Evolutionary conservation across 2,113 vertebrate genomes (phyloP).

Genomic region (Taurulus bubalis): DNA sequence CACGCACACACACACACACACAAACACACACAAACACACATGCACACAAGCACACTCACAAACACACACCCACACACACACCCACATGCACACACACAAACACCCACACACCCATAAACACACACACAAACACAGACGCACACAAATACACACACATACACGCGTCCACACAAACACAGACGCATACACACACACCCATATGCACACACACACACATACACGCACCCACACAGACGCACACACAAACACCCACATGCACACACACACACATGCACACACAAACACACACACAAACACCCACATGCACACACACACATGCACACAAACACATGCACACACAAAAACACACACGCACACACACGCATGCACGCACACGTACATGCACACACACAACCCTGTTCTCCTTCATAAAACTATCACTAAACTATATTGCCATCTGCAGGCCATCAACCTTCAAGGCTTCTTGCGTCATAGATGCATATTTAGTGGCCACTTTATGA

Average conservation of each 20-base stretch:
- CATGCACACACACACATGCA: neutral
- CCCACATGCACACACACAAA: neutral
- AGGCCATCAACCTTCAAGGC: slow-evolving; percentile 7
- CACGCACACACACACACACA: neutral
- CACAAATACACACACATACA: neutral
- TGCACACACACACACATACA: neutral
- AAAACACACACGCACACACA: neutral
- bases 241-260: no score
- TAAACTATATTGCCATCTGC: slow-evolving; percentile 49
- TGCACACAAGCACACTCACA: neutral
- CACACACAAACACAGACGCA: neutral
- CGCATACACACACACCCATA: neutral
- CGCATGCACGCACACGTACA: no score
- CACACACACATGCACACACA: neutral
- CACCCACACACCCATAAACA: no score
- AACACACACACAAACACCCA: neutral
- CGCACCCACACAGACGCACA: neutral
- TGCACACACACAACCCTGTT: neutral
- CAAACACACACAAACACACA: neutral
- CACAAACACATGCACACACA: neutral
- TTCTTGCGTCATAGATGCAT: neutral
- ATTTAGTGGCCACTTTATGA: neutral
- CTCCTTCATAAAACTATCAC: neutral
- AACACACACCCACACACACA: neutral
- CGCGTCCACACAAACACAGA: neutral